A percentile compares a stretch with the other conserved stretches of the same genome.
These are phyloP conservation scores for Diuraphis noxia DNA, from an alignment of 1,140 invertebrate species.

Conservation along the genomic window DNA sequence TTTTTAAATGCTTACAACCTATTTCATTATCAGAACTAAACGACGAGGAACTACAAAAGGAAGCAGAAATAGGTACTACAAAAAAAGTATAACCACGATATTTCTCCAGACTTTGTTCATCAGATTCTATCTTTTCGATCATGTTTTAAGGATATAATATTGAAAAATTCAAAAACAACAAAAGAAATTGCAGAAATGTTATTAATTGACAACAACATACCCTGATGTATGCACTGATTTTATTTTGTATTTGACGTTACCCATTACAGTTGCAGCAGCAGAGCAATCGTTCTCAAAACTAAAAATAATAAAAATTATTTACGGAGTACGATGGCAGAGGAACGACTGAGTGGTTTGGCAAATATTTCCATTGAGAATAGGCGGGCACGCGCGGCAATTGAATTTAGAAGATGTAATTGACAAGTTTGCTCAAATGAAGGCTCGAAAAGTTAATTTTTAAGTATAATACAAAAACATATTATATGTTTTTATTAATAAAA, in stretches of 20 bases:
- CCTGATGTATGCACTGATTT: background rate
- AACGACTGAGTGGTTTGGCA: background rate
- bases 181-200: conserved; percentile 10
- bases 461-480: too few species aligned
- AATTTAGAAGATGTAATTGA: too few species aligned
- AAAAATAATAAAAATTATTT: conserved; percentile 28
- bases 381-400: background rate
- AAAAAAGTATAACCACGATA: too few species aligned
- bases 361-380: background rate
- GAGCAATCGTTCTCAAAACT: background rate
- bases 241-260: too few species aligned
- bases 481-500: too few species aligned
- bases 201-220: conserved; percentile 17
- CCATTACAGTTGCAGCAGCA: background rate
- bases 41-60: background rate
- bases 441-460: too few species aligned
- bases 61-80: background rate
- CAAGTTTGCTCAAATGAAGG: too few species aligned
- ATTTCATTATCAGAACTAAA: conserved; percentile 9
- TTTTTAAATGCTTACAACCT: conserved; percentile 9
- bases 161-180: background rate
- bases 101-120: too few species aligned
- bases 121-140: too few species aligned
- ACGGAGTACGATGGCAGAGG: background rate
- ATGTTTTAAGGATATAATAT: conserved; percentile 11